Evolutionary conservation across 2,888 invertebrate species (phyloP).

Genomic region (Eupithecia tripunctaria): DNA sequence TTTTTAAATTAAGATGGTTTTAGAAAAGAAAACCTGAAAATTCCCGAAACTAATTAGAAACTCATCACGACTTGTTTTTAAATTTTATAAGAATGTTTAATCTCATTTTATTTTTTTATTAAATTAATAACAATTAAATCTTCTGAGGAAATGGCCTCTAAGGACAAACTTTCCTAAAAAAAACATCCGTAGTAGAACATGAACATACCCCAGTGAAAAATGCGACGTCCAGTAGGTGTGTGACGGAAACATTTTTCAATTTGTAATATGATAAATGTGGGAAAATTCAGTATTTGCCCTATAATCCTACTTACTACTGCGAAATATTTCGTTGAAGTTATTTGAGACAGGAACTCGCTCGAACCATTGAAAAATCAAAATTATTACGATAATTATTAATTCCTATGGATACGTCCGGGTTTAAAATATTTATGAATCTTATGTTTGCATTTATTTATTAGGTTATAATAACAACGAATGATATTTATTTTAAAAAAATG

Average conservation of each 20-base stretch:
- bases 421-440: neutral
- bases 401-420: neutral
- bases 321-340: neutral
- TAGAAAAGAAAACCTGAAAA: neutral
- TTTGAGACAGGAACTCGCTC: neutral
- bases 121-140: neutral
- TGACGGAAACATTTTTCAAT: constrained; percentile 3
- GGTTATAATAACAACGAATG: too few relatives aligned
- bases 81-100: neutral
- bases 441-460: too few relatives aligned
- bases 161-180: neutral
- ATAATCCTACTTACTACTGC: neutral
- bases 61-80: neutral
- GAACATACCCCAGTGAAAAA: too few relatives aligned
- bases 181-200: too few relatives aligned
- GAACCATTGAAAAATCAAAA: neutral
- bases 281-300: neutral
- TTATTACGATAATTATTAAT: too few relatives aligned
- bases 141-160: neutral
- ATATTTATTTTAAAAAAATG: too few relatives aligned
- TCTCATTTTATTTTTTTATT: neutral
- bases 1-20: neutral
- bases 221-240: neutral
- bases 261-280: too few relatives aligned
- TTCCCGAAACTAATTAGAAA: neutral